Percentiles rank a stretch among this genome's conserved stretches.
Conservation (phyloP, 2,113 vertebrate species). For the Pithys albifrons region DNA sequence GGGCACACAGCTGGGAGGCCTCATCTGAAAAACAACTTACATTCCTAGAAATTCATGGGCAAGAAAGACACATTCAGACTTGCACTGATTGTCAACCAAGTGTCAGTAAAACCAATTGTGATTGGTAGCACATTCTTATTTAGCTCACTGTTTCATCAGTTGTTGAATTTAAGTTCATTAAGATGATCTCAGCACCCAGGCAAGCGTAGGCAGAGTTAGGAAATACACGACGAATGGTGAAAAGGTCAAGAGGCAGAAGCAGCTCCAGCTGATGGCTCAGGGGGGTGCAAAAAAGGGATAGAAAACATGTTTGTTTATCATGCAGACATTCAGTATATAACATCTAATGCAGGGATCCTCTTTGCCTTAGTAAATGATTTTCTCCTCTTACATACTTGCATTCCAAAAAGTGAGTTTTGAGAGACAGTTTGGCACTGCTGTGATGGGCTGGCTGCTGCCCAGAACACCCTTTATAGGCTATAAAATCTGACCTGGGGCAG, state of each 20-base stretch:
- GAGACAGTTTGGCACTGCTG: not conserved
- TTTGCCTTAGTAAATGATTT: not conserved
- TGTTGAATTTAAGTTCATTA: not conserved
- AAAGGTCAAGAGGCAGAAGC: not conserved
- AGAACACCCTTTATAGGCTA: not conserved
- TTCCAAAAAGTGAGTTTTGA: not conserved
- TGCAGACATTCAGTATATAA: not conserved
- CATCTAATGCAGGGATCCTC: not conserved
- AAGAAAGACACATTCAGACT: not conserved
- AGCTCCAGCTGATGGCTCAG: not conserved
- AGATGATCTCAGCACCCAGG: not conserved
- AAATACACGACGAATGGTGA: not conserved
- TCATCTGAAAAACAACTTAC: not conserved
- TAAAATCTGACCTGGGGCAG: not conserved
- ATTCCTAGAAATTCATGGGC: not conserved
- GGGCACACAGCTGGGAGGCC: not conserved
- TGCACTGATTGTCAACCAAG: not conserved
- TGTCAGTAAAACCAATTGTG: not conserved
- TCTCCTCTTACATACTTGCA: not conserved
- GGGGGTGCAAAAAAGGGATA: not conserved
- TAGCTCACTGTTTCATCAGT: not conserved
- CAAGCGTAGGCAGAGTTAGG: not conserved
- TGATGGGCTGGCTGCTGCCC: not conserved
- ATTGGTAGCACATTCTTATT: not conserved
- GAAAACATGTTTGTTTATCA: not conserved